A percentile compares a stretch with the other conserved stretches of the same genome.
Conservation (phyloP, 2,113 vertebrate genomes). For the Cavia aperea region DNA sequence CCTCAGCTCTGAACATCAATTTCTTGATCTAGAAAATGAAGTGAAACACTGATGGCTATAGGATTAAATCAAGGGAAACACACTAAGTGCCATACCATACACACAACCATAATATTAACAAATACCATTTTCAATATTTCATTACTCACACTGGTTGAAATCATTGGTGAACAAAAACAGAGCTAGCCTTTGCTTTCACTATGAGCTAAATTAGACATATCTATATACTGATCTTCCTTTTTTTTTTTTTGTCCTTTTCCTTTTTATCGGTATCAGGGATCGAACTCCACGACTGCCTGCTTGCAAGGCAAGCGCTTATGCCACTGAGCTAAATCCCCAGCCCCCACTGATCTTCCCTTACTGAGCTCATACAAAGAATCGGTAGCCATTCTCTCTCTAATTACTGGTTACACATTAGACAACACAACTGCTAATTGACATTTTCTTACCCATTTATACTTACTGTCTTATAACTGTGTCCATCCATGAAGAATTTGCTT, state of each 20-base stretch:
- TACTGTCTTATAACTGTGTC: conserved; percentile 98
- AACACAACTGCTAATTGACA: neutral
- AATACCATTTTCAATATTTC: neutral
- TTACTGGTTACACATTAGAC: neutral
- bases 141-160: neutral
- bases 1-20: neutral
- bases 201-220: neutral
- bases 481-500: conserved; percentile 98
- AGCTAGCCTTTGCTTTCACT: neutral
- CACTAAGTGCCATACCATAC: neutral
- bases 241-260: no score
- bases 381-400: neutral
- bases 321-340: no score
- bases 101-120: neutral
- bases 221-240: neutral
- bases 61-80: conserved; percentile 12
- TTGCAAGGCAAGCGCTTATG: no score
- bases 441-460: conserved; percentile 71
- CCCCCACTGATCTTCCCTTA: neutral
- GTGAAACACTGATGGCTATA: neutral
- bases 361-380: neutral
- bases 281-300: no score
- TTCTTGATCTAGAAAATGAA: neutral
- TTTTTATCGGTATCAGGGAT: no score
- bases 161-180: neutral